These are phyloP conservation scores for Eilema depressum DNA, from an alignment of 2,888 invertebrate species.

Conservation along the genomic window DNA sequence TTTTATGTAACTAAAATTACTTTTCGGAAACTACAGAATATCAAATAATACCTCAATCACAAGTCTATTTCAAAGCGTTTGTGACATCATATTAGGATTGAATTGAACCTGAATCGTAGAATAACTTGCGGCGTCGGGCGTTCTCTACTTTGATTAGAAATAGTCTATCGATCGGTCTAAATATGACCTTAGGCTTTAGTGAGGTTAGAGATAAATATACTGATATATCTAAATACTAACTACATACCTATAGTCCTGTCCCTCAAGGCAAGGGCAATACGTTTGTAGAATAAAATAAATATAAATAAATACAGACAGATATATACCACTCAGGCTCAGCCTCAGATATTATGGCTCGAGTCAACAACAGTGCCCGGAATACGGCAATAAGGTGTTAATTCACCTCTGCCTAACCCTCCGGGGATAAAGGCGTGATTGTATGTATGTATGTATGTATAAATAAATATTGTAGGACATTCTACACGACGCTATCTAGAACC, in stretches of 20 bases:
- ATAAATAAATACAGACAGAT: too few relatives aligned
- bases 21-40: neutral
- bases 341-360: too few relatives aligned
- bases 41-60: neutral
- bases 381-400: too few relatives aligned
- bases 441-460: too few relatives aligned
- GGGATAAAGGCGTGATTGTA: too few relatives aligned
- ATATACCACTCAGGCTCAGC: too few relatives aligned
- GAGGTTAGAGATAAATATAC: neutral
- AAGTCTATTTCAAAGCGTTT: neutral
- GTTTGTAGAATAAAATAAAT: too few relatives aligned
- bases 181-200: conserved; percentile 4
- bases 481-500: too few relatives aligned
- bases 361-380: too few relatives aligned
- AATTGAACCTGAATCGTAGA: conserved; percentile 2
- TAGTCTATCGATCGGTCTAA: conserved; percentile 41
- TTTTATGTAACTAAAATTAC: neutral
- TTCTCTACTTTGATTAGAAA: conserved; percentile 27
- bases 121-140: neutral
- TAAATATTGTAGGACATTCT: too few relatives aligned
- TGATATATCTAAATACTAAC: neutral
- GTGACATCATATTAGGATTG: conserved; percentile 4
- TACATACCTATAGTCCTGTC: neutral
- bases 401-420: too few relatives aligned
- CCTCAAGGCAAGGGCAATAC: too few relatives aligned